Evolutionary conservation across 2,113 vertebrate genomes (phyloP).

Genomic region (Alces alces): DNA sequence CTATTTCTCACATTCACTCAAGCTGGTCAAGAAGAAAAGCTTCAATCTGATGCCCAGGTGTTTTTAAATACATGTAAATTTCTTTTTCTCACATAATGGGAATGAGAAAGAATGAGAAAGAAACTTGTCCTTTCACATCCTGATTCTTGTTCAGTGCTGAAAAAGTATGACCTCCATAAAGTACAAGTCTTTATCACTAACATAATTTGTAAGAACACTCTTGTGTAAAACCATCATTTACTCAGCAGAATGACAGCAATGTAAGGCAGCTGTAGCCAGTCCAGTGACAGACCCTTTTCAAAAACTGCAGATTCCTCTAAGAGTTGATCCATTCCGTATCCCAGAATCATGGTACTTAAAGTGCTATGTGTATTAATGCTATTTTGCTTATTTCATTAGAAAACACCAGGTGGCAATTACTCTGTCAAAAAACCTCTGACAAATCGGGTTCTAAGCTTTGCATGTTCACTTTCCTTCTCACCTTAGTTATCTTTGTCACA

Average conservation of each 20-base stretch:
- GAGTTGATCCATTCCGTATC: neutral
- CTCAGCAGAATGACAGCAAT: neutral
- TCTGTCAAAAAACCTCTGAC: neutral
- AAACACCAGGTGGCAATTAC: neutral
- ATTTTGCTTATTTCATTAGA: neutral
- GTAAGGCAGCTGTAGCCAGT: neutral
- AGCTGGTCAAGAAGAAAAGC: neutral
- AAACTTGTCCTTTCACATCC: neutral
- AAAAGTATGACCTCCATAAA: neutral
- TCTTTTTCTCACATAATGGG: neutral
- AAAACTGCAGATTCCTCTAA: neutral
- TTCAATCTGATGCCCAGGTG: neutral
- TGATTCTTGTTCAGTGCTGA: neutral
- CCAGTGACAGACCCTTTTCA: neutral
- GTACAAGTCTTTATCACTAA: neutral
- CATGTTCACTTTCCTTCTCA: neutral
- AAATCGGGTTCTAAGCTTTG: neutral
- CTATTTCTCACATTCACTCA: neutral
- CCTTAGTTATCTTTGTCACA: neutral
- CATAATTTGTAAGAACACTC: neutral
- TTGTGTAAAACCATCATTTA: neutral
- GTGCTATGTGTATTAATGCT: neutral
- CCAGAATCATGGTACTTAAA: neutral
- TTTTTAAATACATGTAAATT: neutral
- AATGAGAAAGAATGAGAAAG: neutral